Evolutionary conservation across 2,113 vertebrate genomes (phyloP).

Genomic region (Pomatorhinus ruficollis): DNA sequence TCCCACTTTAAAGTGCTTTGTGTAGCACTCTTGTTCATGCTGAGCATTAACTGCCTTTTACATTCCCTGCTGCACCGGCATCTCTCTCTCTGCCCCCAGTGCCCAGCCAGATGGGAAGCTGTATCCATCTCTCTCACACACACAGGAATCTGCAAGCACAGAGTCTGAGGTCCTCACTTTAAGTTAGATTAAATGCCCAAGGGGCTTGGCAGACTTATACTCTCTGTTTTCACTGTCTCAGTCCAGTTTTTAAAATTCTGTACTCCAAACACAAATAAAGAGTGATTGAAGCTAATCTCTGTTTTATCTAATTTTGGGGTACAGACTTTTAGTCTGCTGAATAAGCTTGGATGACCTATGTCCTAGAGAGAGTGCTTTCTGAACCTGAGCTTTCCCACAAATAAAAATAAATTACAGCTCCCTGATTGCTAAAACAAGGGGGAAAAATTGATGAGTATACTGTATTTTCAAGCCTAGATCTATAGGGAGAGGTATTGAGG

Average conservation of each 20-base stretch:
- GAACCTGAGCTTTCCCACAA: not conserved
- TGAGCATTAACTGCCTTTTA: not conserved
- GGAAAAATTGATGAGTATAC: not conserved
- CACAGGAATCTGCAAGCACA: not conserved
- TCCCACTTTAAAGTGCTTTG: not conserved
- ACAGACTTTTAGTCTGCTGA: not conserved
- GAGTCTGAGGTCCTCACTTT: not conserved
- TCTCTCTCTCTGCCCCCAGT: not conserved
- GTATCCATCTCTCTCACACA: not conserved
- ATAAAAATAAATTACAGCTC: not conserved
- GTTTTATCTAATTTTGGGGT: not conserved
- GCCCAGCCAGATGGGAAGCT: not conserved
- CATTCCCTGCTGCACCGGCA: not conserved
- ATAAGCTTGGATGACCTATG: not conserved
- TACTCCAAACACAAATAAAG: not conserved
- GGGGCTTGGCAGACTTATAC: not conserved
- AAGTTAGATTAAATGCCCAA: not conserved
- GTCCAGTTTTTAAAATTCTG: not conserved
- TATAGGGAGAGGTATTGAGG: not conserved
- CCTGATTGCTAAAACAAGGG: not conserved
- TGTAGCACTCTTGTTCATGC: not conserved
- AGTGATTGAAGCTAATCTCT: not conserved
- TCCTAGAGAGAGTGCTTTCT: not conserved
- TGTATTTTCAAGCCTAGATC: not conserved
- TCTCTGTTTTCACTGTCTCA: not conserved